Conservation (phyloP, 2,888 invertebrate species). For the Ophion obscuratus region DNA sequence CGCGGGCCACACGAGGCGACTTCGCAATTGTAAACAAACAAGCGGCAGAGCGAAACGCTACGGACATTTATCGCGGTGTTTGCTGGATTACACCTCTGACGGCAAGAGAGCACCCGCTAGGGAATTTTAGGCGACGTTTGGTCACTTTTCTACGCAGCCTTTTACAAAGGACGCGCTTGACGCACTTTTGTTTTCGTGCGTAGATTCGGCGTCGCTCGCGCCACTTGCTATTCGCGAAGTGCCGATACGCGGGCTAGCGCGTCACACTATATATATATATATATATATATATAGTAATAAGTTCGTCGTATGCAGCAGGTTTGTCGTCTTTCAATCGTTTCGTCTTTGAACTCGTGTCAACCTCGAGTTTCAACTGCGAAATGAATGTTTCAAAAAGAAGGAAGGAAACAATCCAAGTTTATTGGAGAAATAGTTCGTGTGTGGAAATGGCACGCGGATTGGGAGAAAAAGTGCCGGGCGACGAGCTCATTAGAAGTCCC, state of each 20-base stretch:
- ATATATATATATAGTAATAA: too few relatives aligned
- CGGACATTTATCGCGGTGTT: too few relatives aligned
- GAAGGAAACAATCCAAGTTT: neutral
- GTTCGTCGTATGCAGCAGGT: neutral
- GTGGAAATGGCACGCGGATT: neutral
- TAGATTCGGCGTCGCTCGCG: too few relatives aligned
- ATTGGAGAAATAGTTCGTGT: neutral
- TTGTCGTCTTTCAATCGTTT: neutral
- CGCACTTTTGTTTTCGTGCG: too few relatives aligned
- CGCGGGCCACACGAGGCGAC: too few relatives aligned
- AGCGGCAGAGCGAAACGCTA: neutral
- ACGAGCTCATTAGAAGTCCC: constrained; percentile 51
- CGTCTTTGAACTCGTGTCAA: too few relatives aligned
- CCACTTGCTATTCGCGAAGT: too few relatives aligned
- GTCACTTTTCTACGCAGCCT: neutral
- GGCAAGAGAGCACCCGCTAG: neutral
- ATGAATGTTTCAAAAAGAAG: neutral
- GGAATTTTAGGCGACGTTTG: neutral
- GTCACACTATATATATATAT: too few relatives aligned
- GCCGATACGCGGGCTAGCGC: too few relatives aligned
- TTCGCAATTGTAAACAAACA: neutral
- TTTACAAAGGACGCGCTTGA: too few relatives aligned
- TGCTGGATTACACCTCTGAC: too few relatives aligned
- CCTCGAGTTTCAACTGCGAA: neutral
- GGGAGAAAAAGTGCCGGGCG: constrained; percentile 3